Percentiles rank a stretch among this genome's conserved stretches.
phyloP scores from a whole-genome alignment of 1,140 invertebrate species.

The Drosophila bifasciata region DNA sequence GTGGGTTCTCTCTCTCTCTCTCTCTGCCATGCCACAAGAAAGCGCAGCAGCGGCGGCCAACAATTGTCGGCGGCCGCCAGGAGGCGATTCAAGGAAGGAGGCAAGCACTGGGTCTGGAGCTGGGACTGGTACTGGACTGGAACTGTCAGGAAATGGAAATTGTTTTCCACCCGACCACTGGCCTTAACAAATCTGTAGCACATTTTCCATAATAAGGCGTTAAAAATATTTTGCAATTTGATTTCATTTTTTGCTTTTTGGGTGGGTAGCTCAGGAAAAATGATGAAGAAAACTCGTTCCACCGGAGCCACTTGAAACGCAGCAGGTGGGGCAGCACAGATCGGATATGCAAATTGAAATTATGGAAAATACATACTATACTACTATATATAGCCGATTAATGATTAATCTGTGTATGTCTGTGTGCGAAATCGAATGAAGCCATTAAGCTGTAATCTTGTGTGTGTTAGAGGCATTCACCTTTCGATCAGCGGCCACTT shows the following conservation, averaged over 20 bases:
- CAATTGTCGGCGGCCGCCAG: slow-evolving; percentile 47
- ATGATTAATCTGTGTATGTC: not conserved
- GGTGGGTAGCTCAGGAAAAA: slow-evolving; percentile 18
- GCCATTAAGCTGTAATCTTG: slow-evolving; percentile 9
- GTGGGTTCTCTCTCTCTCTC: slow-evolving; percentile 62
- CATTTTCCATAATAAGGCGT: slow-evolving; percentile 79
- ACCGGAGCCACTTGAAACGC: slow-evolving; percentile 5
- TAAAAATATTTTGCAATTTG: slow-evolving; percentile 79
- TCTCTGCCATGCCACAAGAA: slow-evolving; percentile 63
- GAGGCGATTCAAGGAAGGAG: slow-evolving; percentile 22
- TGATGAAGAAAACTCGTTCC: slow-evolving; percentile 41
- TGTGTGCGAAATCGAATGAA: slow-evolving; percentile 22
- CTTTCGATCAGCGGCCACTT: slow-evolving; percentile 33
- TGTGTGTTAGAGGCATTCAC: slow-evolving; percentile 36
- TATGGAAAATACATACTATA: slow-evolving; percentile 11
- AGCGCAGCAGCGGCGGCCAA: slow-evolving; percentile 59
- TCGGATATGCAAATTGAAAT: slow-evolving; percentile 40
- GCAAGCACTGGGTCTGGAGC: slow-evolving; percentile 5
- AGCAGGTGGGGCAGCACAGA: not conserved
- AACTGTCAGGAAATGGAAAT: slow-evolving; percentile 77
- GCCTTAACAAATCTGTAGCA: slow-evolving; percentile 68
- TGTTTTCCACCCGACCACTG: slow-evolving; percentile 53
- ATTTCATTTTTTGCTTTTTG: slow-evolving; percentile 50
- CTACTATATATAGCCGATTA: slow-evolving; percentile 4
- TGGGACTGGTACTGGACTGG: slow-evolving; percentile 1